Base-by-base conservation (phyloP, 2,888 invertebrate species). In the Pachycephus smyrnensis region DNA sequence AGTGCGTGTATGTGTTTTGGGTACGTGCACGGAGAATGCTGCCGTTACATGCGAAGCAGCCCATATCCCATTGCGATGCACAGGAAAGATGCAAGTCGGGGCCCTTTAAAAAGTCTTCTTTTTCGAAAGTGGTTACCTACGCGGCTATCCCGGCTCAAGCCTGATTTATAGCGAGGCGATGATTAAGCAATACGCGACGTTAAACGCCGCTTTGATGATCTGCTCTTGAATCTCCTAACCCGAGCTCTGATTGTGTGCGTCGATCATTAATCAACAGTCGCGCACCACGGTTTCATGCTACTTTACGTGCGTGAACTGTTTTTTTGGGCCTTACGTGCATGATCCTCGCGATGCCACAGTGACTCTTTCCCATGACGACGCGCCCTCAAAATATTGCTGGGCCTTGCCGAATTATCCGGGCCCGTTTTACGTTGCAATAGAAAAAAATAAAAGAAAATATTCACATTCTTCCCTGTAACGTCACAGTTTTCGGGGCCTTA, bases 151-250 rank as follows among this genome's bases (percentile, higher is more conserved):
- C 15, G 40, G 85, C 86, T 86, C 85, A 82, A 40, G 85, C 85
- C 86, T 90, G 90, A 91, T 91, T 90, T 89, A 91, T 90, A 88
- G 88, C 85, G 82, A 85, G 85, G 85, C 87, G 86, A 90, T 91
- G 91, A 91, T 91, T 89, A 87, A 88, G 89, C 91, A 89, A 87
- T 88, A 88, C 86, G 85, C 85, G 84, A 86, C 85, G 88, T 87
- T 90, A 90, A 90, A 90, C 88, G 88, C 86, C 86, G 87, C 87
- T 86, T 88, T 90, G 90, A 91, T 89, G 87, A 89, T 85, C 83
- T 81, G 84, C 84, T 85, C 84, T 85, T 83, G 82, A 85, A 81
- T 80, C 84, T 85, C 86, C 81, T 82, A 86, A 30, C 87, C 83
- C 84, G 84, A 82, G 82, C 85, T 87, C 84, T 86, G 88, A 88